Evolutionary conservation across 2,113 vertebrate species (phyloP).

Genomic region (Alosa alosa): DNA sequence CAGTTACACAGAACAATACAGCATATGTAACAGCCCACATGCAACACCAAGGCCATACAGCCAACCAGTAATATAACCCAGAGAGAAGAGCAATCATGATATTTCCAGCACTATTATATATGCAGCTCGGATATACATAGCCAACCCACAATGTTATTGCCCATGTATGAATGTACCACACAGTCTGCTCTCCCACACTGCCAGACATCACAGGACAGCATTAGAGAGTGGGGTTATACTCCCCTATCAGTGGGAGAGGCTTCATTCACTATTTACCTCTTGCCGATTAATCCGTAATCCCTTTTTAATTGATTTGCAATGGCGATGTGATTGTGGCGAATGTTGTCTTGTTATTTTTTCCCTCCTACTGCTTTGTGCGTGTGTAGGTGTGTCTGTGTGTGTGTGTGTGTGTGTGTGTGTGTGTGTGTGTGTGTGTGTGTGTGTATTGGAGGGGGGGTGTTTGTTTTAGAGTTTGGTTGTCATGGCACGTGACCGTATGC

Average conservation of each 20-base stretch:
- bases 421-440: not conserved
- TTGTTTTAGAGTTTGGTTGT: not conserved
- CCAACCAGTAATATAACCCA: not conserved
- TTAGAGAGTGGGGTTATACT: not conserved
- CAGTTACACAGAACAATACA: not conserved
- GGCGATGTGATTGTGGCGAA: not conserved
- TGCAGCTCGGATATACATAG: not conserved
- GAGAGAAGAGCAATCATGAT: not conserved
- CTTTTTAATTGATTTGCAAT: slow-evolving; percentile 19
- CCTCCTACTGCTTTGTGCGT: not conserved
- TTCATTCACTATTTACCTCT: slow-evolving; percentile 20
- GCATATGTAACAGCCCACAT: not conserved
- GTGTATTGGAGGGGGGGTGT: not conserved
- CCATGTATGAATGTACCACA: not conserved
- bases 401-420: not conserved
- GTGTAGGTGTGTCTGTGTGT: not conserved
- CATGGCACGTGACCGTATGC: slow-evolving; percentile 7
- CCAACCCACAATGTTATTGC: not conserved
- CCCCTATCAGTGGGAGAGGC: not conserved
- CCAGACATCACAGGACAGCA: not conserved
- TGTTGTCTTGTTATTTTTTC: not conserved
- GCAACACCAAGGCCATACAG: not conserved
- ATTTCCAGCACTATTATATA: not conserved
- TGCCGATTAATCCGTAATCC: slow-evolving; percentile 12
- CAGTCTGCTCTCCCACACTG: not conserved